A percentile compares a stretch with the other conserved stretches of the same genome.
Conservation (phyloP, 1,140 invertebrate species). For the Zaprionus inermis region DNA sequence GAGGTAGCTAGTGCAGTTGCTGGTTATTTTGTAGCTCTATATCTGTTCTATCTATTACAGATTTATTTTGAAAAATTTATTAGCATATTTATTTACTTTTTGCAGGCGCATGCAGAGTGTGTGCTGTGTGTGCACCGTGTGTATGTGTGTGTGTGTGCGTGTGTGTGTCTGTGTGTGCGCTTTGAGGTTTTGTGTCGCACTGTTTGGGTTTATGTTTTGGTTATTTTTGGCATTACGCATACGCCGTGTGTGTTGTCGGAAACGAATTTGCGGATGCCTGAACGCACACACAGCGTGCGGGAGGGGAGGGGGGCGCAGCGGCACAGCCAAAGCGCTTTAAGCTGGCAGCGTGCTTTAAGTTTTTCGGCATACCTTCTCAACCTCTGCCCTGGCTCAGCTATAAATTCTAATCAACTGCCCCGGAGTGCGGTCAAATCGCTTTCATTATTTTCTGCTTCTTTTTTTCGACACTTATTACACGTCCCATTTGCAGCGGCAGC, state of each 20-base stretch:
- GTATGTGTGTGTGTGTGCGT: slow-evolving; percentile 3
- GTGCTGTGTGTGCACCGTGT: not conserved
- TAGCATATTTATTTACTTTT: slow-evolving; percentile 81
- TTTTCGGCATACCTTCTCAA: too few species aligned
- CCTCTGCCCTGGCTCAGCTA: not conserved
- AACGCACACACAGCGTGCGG: not conserved
- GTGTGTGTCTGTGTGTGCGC: slow-evolving; percentile 20
- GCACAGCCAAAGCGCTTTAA: not conserved
- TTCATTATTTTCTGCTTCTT: slow-evolving; percentile 12
- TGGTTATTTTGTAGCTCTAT: slow-evolving; percentile 73
- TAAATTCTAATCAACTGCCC: slow-evolving; percentile 8
- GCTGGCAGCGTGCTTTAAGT: not conserved
- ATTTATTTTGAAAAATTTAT: slow-evolving; percentile 82
- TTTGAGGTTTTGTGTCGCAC: slow-evolving; percentile 46
- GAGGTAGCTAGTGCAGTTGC: slow-evolving; percentile 40
- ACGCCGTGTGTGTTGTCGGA: slow-evolving; percentile 48
- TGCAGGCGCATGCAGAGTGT: slow-evolving; percentile 4
- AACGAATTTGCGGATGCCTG: slow-evolving; percentile 34
- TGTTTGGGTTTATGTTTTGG: slow-evolving; percentile 61
- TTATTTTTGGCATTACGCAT: slow-evolving; percentile 77
- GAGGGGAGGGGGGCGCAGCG: not conserved
- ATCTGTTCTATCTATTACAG: slow-evolving; percentile 78
- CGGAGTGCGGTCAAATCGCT: slow-evolving; percentile 6
- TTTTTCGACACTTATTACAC: slow-evolving; percentile 35
- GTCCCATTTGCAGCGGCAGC: slow-evolving; percentile 34